These are phyloP conservation scores for Drosophila pachea DNA, from an alignment of 1,140 invertebrate genomes.

Conservation along the genomic window DNA sequence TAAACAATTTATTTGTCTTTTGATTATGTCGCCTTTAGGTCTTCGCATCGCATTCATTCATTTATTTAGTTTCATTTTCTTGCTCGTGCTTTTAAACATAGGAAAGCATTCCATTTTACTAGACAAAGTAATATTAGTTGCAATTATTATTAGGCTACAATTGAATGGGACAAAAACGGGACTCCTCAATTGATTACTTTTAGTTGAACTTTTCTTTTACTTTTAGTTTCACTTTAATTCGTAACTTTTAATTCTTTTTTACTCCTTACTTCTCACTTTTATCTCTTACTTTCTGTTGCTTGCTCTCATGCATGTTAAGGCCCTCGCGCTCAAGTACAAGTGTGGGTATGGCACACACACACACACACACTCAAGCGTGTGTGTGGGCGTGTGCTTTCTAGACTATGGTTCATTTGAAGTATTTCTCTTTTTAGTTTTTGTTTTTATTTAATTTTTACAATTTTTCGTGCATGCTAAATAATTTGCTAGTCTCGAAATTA, in stretches of 20 bases:
- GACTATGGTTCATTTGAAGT: conserved; percentile 19
- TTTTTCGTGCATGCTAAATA: conserved; percentile 53
- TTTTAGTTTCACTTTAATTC: conserved; percentile 3
- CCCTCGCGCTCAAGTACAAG: conserved; percentile 72
- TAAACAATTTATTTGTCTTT: conserved; percentile 57
- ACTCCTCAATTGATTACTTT: conserved; percentile 5
- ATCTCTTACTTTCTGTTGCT: conserved; percentile 5
- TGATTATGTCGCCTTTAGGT: conserved; percentile 74
- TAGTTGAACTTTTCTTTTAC: conserved; percentile 6
- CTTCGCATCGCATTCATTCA: too few species aligned
- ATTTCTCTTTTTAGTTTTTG: conserved; percentile 9
- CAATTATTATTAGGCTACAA: conserved; percentile 51
- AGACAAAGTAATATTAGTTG: conserved; percentile 48
- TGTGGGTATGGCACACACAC: conserved; percentile 38
- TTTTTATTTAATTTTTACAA: conserved; percentile 43
- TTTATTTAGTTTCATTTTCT: conserved; percentile 7
- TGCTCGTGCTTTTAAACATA: conserved; percentile 48
- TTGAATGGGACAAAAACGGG: conserved; percentile 51
- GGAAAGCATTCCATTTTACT: conserved; percentile 73
- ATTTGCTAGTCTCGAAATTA: conserved; percentile 41
- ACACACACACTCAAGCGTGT: conserved; percentile 5
- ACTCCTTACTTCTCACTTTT: background rate
- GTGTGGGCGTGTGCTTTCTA: conserved; percentile 18
- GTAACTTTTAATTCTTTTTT: conserved; percentile 16
- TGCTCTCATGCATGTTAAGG: conserved; percentile 70